phyloP scores from a whole-genome alignment of 2,797 vertebrate genomes.

The Cyprinella venusta region DNA sequence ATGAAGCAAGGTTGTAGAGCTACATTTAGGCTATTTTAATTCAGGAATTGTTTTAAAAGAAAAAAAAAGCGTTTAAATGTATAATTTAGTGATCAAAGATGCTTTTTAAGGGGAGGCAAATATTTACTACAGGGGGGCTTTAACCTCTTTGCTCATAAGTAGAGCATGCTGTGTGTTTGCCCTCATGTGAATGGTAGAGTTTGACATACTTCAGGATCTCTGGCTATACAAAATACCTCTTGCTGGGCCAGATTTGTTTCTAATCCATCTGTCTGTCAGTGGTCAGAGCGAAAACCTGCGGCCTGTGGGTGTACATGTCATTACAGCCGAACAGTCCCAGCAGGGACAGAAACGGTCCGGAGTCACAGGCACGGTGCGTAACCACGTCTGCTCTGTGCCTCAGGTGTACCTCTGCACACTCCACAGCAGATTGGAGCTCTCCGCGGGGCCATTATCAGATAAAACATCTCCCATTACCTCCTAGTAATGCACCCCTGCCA shows the following conservation, averaged over 20 bases:
- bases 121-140: too few relatives aligned
- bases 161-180: conserved; percentile 6
- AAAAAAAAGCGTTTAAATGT: too few relatives aligned
- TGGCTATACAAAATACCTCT: background rate
- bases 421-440: conserved; percentile 24
- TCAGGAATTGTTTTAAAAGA: too few relatives aligned
- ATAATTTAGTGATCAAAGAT: too few relatives aligned
- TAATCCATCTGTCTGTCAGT: conserved; percentile 33
- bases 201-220: background rate
- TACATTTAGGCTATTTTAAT: too few relatives aligned
- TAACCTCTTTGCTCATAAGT: background rate
- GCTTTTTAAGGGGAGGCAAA: fast-evolving
- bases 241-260: conserved; percentile 32
- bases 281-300: conserved; percentile 24
- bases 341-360: conserved; percentile 21
- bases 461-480: conserved; percentile 45
- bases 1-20: too few relatives aligned
- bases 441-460: conserved; percentile 34
- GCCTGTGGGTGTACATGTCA: conserved; percentile 23
- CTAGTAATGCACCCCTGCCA: conserved; percentile 17
- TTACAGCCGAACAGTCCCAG: conserved; percentile 23
- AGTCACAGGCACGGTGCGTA: conserved; percentile 13
- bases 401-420: conserved; percentile 39
- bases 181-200: background rate
- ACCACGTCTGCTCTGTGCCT: conserved; percentile 25